Evolutionary conservation across 30 jellyfish, hydroid and myxozoan genomes (phyloP), one percentile per base, ranked within the genome.

Genomic region (Pseudorhiza aurosa): DNA sequence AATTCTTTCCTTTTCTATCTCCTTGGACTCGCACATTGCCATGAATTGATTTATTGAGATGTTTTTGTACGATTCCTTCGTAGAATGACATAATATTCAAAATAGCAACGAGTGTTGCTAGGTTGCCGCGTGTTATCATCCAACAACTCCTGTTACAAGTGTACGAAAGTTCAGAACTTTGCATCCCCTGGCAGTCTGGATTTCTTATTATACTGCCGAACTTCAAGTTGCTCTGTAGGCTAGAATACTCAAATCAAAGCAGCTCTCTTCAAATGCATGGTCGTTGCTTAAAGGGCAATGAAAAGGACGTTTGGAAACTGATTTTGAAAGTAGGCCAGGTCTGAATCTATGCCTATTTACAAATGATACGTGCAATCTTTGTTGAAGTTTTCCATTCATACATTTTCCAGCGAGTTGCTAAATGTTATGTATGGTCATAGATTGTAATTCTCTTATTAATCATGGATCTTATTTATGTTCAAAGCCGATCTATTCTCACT

Each of bases 131-230:
- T 42, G 64, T 82, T 26, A 53, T 78, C 4, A 44, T 62, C 19
- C 82, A 78, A 46, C 18, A 82, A 46, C 40, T 43, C 8, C 28
- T 78, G 53, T 49, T 78, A 33, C 22, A 65, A 36, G 82, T 58
- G 22, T 82, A 60, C 18, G 65, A 18, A 51, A 26, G 68, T 9
- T n/a, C 90, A 9, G 82, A 44, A 29, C 35, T 78, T 30, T 78
- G 90, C 49, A 26, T 33, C 15, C 75, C 90, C 2, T 78, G 90
- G 90, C 62, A 64, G 65, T 59, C 65, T n/a, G 90, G 90, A 15
- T 63, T 78, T 33, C 49, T 60, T 15, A 55, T 68, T 42, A 63
- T 11, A 27, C 26, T 2, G 12, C 62, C 35, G 18, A 28, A 62
- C 32, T 44, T 28, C 29, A 78, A 30, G 68, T 8, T 78, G 3